Conservation (phyloP, 2,113 vertebrate species). For the Pteropus alecto region DNA sequence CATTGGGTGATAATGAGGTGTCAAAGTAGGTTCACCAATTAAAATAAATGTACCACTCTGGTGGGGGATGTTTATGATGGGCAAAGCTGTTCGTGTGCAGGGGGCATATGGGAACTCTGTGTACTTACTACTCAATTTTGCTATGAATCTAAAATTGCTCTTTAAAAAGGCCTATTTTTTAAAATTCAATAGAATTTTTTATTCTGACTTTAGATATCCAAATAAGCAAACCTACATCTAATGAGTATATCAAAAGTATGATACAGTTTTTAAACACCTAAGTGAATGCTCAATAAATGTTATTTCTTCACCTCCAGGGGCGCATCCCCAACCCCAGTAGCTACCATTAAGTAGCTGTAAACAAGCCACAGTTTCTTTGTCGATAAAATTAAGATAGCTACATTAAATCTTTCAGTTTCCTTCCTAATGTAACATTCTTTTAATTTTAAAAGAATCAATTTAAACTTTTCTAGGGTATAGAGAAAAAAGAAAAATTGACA, state of each 20-base stretch:
- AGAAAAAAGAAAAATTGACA: background rate
- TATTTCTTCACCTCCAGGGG: background rate
- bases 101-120: background rate
- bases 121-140: background rate
- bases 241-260: background rate
- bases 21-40: background rate
- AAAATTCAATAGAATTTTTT: background rate
- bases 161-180: background rate
- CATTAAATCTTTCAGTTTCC: background rate
- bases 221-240: background rate
- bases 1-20: background rate
- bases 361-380: background rate
- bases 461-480: background rate
- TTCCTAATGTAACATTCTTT: constrained; percentile 4
- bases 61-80: background rate
- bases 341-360: background rate
- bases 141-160: background rate
- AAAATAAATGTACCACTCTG: background rate
- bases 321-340: background rate
- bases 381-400: background rate
- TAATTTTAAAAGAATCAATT: background rate
- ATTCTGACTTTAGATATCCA: background rate
- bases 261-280: background rate
- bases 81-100: accelerated
- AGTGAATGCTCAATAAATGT: background rate